Conservation (phyloP, 2,888 invertebrate genomes). For the Carterocephalus palaemon region DNA sequence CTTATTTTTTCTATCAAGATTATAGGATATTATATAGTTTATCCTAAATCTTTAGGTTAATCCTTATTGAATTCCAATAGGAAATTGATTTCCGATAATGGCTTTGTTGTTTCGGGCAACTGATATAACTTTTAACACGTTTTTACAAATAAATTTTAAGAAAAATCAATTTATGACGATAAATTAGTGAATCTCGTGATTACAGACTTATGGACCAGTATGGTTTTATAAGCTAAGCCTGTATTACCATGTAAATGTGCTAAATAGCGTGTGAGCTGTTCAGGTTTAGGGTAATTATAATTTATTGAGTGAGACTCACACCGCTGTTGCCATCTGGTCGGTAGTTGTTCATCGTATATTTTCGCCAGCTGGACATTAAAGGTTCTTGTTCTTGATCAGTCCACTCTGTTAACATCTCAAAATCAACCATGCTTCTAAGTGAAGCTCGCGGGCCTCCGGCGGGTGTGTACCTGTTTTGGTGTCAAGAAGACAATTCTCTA, state of each 20-base stretch:
- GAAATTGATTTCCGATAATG: no score
- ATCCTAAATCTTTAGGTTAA: no score
- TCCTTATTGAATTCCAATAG: slow-evolving; percentile 22
- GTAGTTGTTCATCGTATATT: slow-evolving; percentile 26
- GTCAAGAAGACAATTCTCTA: no score
- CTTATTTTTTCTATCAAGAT: slow-evolving; percentile 5
- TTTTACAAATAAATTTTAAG: slow-evolving; percentile 24
- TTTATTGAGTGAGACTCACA: slow-evolving; percentile 12
- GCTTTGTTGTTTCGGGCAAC: slow-evolving; percentile 9
- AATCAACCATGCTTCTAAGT: slow-evolving; percentile 39
- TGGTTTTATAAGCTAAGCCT: slow-evolving; percentile 22
- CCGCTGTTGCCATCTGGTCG: slow-evolving; percentile 24
- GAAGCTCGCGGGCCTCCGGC: slow-evolving; percentile 28
- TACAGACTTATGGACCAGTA: slow-evolving; percentile 26
- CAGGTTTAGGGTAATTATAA: slow-evolving; percentile 16
- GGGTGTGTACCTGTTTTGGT: slow-evolving; percentile 26
- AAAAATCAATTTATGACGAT: slow-evolving; percentile 9
- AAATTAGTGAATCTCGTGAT: slow-evolving; percentile 21
- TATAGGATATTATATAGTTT: neutral
- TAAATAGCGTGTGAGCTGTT: slow-evolving; percentile 26
- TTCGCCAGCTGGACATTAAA: slow-evolving; percentile 22
- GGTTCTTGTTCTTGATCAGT: slow-evolving; percentile 18
- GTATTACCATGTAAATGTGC: slow-evolving; percentile 25
- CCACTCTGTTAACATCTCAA: slow-evolving; percentile 32
- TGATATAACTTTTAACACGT: slow-evolving; percentile 25